Conservation (phyloP, 2,113 vertebrate genomes). For the Rhadina sibilatrix region DNA sequence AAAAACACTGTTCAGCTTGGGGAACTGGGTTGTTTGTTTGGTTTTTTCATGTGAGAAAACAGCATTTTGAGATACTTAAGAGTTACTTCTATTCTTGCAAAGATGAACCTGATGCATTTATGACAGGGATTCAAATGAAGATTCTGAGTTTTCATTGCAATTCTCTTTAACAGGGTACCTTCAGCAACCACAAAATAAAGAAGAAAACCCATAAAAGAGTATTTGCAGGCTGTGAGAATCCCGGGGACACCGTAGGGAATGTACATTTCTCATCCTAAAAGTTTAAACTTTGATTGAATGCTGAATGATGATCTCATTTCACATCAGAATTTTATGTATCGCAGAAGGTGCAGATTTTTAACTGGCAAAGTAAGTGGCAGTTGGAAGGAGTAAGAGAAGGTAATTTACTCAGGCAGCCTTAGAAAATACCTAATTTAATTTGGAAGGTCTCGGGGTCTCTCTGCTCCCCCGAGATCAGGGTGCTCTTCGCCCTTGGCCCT, state of each 20-base stretch:
- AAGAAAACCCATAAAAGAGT: neutral
- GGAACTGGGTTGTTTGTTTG: neutral
- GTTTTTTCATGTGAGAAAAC: neutral
- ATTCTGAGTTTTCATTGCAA: neutral
- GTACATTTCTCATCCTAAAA: neutral
- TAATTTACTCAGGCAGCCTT: neutral
- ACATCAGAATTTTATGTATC: neutral
- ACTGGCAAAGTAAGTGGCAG: neutral
- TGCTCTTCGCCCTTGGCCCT: no score
- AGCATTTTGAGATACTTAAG: neutral
- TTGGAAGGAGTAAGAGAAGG: neutral
- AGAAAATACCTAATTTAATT: neutral
- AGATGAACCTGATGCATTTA: neutral
- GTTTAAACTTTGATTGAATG: neutral
- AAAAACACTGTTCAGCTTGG: neutral
- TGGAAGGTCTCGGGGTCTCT: no score
- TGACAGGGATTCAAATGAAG: neutral
- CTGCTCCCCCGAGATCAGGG: no score
- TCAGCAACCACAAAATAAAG: neutral
- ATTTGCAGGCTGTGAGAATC: neutral
- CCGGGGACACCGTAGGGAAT: neutral
- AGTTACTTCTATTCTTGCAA: neutral
- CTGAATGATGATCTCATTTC: neutral
- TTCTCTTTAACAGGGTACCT: neutral
- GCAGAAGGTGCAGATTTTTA: neutral